Base-by-base conservation (phyloP, 1,140 invertebrate genomes). In the Galendromus occidentalis region DNA sequence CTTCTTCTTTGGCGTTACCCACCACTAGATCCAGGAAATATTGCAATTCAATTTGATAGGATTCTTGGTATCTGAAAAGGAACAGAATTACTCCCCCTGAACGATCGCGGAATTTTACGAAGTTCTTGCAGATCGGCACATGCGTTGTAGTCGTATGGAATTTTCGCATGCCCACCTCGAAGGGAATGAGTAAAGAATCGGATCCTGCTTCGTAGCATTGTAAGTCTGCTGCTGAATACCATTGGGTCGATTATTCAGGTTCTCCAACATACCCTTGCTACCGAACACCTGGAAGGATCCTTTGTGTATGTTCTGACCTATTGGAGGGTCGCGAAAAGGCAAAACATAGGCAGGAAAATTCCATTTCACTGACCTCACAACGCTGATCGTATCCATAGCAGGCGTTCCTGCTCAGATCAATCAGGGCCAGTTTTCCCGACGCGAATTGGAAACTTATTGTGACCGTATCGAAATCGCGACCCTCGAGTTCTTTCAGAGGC, bases 301-400 rank as follows among this genome's bases (percentile, higher is more conserved):
- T 39, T 6, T 39, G 33, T 6, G 9, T 25, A 45, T 22, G 22
- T 7, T 59, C 64, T 25, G 18, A n/a, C 18, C 17, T 18, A 6
- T n/a, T 20, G 64, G n/a, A 25, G 66, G 20, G 45, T 30, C n/a
- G n/a, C n/a, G 14, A 12, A 44, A 41, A 5, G 12, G 44, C 17
- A 14, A 18, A 25, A 5, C 9, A n/a, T 45, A 5, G 28, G 22
- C 6, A n/a, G n/a, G n/a, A n/a, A n/a, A n/a, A n/a, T n/a, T n/a
- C n/a, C n/a, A n/a, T n/a, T n/a, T 2, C 6, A 44, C 65, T 66
- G 67, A 81, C 83, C 74, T 86, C 84, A 0, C 85, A 69, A 66
- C 84, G 76, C 71, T 86, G 84, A 68, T 86, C 84, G 67, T 86
- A 86, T 1, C 84, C 85, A 67, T 82, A 85, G 1, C 71, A 70